phyloP scores from a whole-genome alignment of 2,888 invertebrate genomes.

The Xestia ashworthii region DNA sequence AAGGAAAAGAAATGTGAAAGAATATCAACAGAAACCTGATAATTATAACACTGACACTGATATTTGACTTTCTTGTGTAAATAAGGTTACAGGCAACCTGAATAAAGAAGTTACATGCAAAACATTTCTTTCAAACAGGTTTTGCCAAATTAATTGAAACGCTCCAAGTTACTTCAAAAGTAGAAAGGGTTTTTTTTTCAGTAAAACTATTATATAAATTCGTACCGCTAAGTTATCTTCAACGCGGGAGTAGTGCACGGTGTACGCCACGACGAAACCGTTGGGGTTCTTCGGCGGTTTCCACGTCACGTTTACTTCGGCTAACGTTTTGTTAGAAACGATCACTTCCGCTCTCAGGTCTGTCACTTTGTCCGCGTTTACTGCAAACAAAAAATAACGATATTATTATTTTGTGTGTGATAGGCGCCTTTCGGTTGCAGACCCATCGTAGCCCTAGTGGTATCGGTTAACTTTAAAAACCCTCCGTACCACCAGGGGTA shows the following conservation, averaged over 20 bases:
- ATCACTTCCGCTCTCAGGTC: constrained; percentile 85
- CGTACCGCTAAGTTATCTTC: constrained; percentile 87
- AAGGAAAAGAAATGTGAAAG: not conserved
- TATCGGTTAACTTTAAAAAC: too few relatives aligned
- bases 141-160: not conserved
- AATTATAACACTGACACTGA: not conserved
- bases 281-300: constrained; percentile 95
- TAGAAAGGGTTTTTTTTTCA: not conserved
- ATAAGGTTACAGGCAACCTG: not conserved
- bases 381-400: constrained; percentile 80
- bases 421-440: not conserved
- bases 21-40: not conserved
- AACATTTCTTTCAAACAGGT: not conserved
- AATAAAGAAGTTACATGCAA: not conserved
- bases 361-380: constrained; percentile 92
- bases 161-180: not conserved
- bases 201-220: not conserved
- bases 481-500: too few relatives aligned
- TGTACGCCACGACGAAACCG: constrained; percentile 96
- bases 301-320: constrained; percentile 94
- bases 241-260: constrained; percentile 93
- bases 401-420: constrained; percentile 1
- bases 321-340: constrained; percentile 86
- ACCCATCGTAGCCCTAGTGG: too few relatives aligned
- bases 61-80: not conserved